These are phyloP conservation scores for Punctoribates punctum DNA, from an alignment of 2,888 invertebrate genomes.

Conservation along the genomic window DNA sequence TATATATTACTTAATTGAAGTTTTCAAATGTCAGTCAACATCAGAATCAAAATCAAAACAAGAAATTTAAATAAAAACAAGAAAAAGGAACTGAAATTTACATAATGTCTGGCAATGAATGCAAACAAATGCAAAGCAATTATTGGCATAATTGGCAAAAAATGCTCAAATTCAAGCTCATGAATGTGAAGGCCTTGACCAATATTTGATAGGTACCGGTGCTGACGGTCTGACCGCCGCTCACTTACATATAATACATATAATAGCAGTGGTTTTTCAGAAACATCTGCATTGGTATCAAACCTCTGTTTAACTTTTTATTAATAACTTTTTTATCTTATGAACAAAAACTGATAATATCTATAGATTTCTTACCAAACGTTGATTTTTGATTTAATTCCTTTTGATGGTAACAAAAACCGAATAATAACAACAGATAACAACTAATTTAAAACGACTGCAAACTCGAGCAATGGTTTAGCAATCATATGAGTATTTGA, in stretches of 20 bases:
- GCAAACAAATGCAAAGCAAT: too few relatives aligned
- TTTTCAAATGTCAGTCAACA: too few relatives aligned
- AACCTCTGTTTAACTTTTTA: background rate
- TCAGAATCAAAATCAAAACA: too few relatives aligned
- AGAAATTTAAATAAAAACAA: too few relatives aligned
- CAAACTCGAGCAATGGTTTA: too few relatives aligned
- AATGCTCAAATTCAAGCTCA: too few relatives aligned
- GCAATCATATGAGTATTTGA: too few relatives aligned
- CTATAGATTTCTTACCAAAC: conserved; percentile 5
- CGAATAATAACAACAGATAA: background rate
- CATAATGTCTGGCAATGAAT: too few relatives aligned
- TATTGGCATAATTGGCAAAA: too few relatives aligned
- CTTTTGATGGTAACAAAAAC: background rate
- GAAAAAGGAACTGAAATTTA: too few relatives aligned
- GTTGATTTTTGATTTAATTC: background rate
- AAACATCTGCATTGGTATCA: background rate
- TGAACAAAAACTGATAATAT: background rate
- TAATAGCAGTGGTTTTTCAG: background rate
- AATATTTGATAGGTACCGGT: background rate
- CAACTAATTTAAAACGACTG: background rate
- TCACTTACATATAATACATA: background rate
- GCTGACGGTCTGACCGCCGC: background rate
- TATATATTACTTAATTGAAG: too few relatives aligned
- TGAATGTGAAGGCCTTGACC: too few relatives aligned
- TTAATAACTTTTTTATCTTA: background rate